A percentile compares a stretch with the other conserved stretches of the same genome.
Evolutionary conservation across 2,888 invertebrate species (phyloP).

Genomic region (Noctua janthe): DNA sequence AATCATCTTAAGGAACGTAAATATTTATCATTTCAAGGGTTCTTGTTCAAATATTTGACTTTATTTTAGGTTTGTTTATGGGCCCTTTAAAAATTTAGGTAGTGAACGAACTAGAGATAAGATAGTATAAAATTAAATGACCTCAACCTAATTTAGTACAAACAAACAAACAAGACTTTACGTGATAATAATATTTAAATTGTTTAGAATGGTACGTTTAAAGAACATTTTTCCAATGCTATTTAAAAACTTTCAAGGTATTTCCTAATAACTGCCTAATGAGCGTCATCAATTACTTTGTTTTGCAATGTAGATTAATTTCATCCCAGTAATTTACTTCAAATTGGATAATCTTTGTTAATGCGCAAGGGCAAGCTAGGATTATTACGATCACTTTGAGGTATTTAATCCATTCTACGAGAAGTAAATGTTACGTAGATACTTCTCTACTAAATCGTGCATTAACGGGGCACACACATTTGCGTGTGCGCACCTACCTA

Average conservation of each 20-base stretch:
- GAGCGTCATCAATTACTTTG: background rate
- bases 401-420: background rate
- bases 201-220: background rate
- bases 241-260: conserved; percentile 4
- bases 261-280: background rate
- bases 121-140: background rate
- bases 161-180: background rate
- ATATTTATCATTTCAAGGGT: background rate
- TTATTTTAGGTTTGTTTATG: background rate
- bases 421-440: conserved; percentile 33
- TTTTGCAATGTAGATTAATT: conserved; percentile 36
- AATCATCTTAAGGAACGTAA: background rate
- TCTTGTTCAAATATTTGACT: conserved; percentile 24
- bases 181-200: background rate
- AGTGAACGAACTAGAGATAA: conserved; percentile 10
- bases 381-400: conserved; percentile 31
- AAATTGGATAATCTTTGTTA: conserved; percentile 10
- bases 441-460: conserved; percentile 7
- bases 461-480: conserved; percentile 36
- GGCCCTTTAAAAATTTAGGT: background rate
- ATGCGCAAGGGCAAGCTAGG: conserved; percentile 30
- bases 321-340: conserved; percentile 1
- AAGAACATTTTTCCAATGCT: background rate
- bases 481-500: conserved; percentile 47
- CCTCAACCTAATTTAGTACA: background rate